These are phyloP conservation scores for Toxotes chatareus DNA, from an alignment of 2,113 vertebrate genomes.

Conservation along the genomic window DNA sequence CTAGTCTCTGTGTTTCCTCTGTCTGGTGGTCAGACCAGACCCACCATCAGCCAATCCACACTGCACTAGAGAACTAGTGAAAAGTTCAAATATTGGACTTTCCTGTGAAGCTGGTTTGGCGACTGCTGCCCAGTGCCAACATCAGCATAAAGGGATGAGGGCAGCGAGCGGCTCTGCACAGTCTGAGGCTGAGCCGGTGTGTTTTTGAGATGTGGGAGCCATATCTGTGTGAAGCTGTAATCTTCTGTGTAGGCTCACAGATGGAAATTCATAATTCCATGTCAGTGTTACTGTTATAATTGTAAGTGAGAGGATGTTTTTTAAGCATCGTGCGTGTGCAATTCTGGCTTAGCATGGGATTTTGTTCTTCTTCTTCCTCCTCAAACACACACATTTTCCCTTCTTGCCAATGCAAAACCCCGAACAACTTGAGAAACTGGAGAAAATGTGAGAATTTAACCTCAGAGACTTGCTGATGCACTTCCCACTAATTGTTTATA, in stretches of 20 bases:
- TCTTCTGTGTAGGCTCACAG: not conserved
- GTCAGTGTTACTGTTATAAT: slow-evolving; percentile 1
- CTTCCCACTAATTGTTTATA: not conserved
- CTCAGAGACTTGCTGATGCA: slow-evolving; percentile 3
- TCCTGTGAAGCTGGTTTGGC: slow-evolving; percentile 76
- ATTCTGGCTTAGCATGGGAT: not conserved
- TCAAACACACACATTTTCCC: not conserved
- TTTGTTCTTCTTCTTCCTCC: slow-evolving; percentile 21
- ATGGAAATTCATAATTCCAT: not conserved
- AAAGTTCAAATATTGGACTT: slow-evolving; percentile 90
- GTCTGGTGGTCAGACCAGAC: slow-evolving; percentile 50
- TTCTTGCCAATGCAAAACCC: not conserved
- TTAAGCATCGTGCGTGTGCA: not conserved
- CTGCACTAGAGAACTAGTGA: slow-evolving; percentile 81
- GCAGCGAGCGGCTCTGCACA: slow-evolving; percentile 11
- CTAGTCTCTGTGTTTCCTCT: slow-evolving; percentile 49
- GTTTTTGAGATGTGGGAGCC: slow-evolving; percentile 47
- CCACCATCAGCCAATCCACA: slow-evolving; percentile 66
- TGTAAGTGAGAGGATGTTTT: not conserved
- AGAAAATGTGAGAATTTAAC: not conserved
- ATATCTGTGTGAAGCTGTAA: not conserved
- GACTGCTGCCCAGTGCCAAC: slow-evolving; percentile 52
- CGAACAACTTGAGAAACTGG: not conserved
- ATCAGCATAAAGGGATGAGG: slow-evolving; percentile 75
- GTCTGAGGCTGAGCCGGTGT: slow-evolving; percentile 72